A percentile compares a stretch with the other conserved stretches of the same genome.
Conservation (phyloP, 35 echinoderm and acorn worm genomes). For the Apostichopus californicus region DNA sequence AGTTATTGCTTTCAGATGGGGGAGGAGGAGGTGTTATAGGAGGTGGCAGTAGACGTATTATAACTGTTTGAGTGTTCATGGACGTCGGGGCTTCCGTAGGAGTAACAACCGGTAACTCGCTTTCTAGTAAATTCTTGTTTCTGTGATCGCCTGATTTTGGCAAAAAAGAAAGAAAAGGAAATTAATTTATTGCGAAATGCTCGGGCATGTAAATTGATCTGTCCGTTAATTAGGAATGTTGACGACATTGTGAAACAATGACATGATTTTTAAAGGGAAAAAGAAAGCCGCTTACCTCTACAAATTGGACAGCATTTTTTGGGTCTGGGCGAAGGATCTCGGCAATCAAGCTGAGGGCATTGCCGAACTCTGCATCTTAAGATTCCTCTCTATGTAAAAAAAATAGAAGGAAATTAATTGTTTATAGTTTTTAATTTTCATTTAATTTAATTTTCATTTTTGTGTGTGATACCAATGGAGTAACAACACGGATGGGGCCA, state of each 20-base stretch:
- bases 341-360: constrained; percentile 41
- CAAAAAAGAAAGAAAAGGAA: neutral
- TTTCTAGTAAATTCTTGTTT: too few species aligned
- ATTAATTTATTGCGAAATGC: neutral
- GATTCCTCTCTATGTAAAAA: neutral
- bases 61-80: constrained; percentile 14
- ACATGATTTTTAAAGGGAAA: neutral
- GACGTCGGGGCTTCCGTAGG: constrained; percentile 8
- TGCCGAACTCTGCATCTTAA: constrained; percentile 25
- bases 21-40: constrained; percentile 61
- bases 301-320: constrained; percentile 58
- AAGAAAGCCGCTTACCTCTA: constrained; percentile 6
- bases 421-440: neutral
- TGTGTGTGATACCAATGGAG: too few species aligned
- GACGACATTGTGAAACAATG: too few species aligned
- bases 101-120: neutral
- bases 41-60: constrained; percentile 42
- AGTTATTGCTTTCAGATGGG: constrained; percentile 46
- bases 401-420: neutral
- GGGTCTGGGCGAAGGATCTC: constrained; percentile 34
- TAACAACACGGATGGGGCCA: too few species aligned
- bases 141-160: too few species aligned
- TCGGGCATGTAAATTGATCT: too few species aligned
- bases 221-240: too few species aligned
- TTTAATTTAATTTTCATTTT: neutral